Evolutionary conservation across 2,797 vertebrate species (phyloP).

Genomic region (Pseudochromis fuscus): DNA sequence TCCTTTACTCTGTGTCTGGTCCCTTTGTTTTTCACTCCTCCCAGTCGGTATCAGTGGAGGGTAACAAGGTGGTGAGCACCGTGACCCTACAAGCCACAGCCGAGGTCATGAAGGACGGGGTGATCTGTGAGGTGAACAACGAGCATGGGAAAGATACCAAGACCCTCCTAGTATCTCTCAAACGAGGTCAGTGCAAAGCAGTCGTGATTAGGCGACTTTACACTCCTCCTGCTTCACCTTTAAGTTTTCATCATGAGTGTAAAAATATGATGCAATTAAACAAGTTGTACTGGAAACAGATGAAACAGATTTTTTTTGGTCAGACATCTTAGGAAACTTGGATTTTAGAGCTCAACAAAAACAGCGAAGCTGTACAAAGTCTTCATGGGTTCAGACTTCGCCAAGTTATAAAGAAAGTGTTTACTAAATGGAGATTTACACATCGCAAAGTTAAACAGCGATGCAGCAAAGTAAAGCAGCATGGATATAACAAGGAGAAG

Average conservation of each 20-base stretch:
- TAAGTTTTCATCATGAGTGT: not conserved
- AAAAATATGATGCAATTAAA: not conserved
- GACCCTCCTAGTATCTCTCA: slow-evolving; percentile 73
- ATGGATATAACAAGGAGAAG: not conserved
- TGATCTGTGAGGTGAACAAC: slow-evolving; percentile 86
- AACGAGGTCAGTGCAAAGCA: slow-evolving; percentile 71
- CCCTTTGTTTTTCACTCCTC: not conserved
- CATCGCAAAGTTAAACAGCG: no score
- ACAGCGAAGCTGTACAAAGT: not conserved
- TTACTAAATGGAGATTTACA: no score
- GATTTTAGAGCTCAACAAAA: no score
- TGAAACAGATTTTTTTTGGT: not conserved
- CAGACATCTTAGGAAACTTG: not conserved
- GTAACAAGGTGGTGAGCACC: slow-evolving; percentile 82
- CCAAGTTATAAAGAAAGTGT: not conserved
- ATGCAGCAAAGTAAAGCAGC: no score
- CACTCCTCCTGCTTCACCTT: not conserved
- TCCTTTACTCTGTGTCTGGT: not conserved
- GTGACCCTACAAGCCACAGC: slow-evolving; percentile 81
- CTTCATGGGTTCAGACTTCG: not conserved
- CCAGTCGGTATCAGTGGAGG: slow-evolving; percentile 71
- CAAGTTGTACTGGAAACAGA: not conserved
- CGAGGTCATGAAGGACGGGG: slow-evolving; percentile 78
- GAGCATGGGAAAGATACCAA: slow-evolving; percentile 69
- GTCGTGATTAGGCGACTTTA: not conserved